Evolutionary conservation across 2,113 vertebrate species (phyloP).

Genomic region (Lophura nycthemera): DNA sequence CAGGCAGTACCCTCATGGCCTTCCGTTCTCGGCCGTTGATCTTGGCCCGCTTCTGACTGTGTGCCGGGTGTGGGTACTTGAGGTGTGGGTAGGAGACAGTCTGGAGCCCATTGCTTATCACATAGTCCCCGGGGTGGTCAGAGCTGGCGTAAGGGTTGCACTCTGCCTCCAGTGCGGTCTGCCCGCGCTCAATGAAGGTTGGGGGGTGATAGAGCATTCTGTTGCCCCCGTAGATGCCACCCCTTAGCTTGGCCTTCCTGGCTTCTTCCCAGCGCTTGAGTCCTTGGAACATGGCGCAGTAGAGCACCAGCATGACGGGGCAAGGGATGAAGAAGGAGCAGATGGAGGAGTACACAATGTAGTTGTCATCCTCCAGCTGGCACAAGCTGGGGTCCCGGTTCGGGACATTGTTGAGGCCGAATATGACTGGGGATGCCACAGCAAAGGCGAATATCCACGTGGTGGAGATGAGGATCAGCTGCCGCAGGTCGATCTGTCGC

Average conservation of each 20-base stretch:
- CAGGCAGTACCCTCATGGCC: conserved; percentile 92
- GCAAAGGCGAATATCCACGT: conserved; percentile 93
- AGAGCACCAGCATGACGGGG: conserved; percentile 93
- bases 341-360: conserved; percentile 91
- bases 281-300: conserved; percentile 89
- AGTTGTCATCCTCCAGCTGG: conserved; percentile 91
- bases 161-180: no score
- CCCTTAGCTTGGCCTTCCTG: conserved; percentile 83
- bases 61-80: conserved; percentile 56
- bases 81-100: conserved; percentile 79
- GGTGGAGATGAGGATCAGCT: conserved; percentile 86
- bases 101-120: conserved; percentile 74
- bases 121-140: no score
- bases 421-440: conserved; percentile 91
- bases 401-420: conserved; percentile 89
- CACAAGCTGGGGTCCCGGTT: conserved; percentile 85
- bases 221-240: conserved; percentile 77
- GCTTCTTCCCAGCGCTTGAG: conserved; percentile 88
- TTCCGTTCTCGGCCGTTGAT: conserved; percentile 91
- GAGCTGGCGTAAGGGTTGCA: no score
- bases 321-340: conserved; percentile 97
- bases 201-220: conserved; percentile 72
- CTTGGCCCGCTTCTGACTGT: conserved; percentile 79
- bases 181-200: conserved; percentile 62
- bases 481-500: conserved; percentile 86